Base-by-base conservation (phyloP, 2,113 vertebrate species). In the Raphicerus campestris region DNA sequence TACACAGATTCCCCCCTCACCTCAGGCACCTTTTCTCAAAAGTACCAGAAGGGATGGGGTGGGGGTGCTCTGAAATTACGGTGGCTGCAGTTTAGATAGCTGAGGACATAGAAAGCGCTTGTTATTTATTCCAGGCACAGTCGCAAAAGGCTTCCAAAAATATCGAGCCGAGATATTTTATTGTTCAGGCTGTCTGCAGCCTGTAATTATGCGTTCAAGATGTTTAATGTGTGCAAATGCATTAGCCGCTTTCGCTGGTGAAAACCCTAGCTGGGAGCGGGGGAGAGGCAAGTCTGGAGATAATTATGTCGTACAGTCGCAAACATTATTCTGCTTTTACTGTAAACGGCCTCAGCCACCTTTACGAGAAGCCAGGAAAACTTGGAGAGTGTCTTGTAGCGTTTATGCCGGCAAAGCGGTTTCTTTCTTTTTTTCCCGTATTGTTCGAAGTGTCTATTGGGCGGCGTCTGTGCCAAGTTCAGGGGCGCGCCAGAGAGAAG, bases 251-350 rank as follows among this genome's bases (percentile, higher is more conserved):
- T 98, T 98, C 98, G 97, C 97, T 98, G 98, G 97, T 98, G 98
- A 98, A 98, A 96, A 98, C 87, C 61, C 56, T 73, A 19, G 95
- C 96, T 96, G 88, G 96, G 91, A 96, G 89, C 90, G 2, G 88
- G 78, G 97, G 97, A 97, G 96, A 97, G 95, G 91, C 9, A 78
- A 93, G 97, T 98, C 98, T 99, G 98, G 98, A 99, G 98, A 98
- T 98, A 98, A 99, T 99, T 99, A 99, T 91, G 98, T 97, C 89
- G 95, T 98, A 97, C 98, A 98, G 98, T 98, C 98, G 97, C 98
- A 98, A 99, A 98, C 98, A 97, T 98, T 98, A 98, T 98, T 97
- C 98, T 95, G 86, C 98, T 97, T 98, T 98, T 98, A 98, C 98
- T 98, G 98, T 98, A 98, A 98, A 98, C 24, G 90, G 98, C 94